Evolutionary conservation across 2,113 vertebrate species (phyloP), one percentile per base, ranked within the genome.

Genomic region (Labrus mixtus): DNA sequence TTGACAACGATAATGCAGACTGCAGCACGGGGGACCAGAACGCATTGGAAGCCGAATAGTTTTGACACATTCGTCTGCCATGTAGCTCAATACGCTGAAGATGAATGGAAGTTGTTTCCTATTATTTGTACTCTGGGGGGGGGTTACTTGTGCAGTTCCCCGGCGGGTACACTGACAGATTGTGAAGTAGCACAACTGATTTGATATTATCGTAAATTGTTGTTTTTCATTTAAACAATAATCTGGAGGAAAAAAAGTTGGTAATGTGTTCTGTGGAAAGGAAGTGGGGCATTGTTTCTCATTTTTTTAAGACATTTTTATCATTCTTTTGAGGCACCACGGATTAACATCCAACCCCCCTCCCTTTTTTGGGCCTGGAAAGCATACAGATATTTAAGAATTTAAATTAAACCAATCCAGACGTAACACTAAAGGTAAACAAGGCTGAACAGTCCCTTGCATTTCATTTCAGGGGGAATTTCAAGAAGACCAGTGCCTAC

Each of bases 1-100:
- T 36, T 87, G 85, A 91, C 87, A 90, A 84, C 77, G 90, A 76
- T 75, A 82, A 88, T 41, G 46, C 66, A 74, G 37, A 64, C 37
- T 17, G 56, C 17, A 45, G 20, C 59, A 20, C 13, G 36, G 29
- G 29, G 64, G 37, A 51, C 39, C 20, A 12, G 43, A 73, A 10
- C 19, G 8, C 48, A 3, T n/a, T 51, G 8, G 43, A 7, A n/a
- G 48, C 9, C 8, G 48, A 51, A 20, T 8, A 9, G 48, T 9
- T 63, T 46, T 63, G 15, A 63, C 41, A 29, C 23, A 13, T 41
- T 39, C 22, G 58, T 57, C 55, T 57, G 25, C 55, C 25, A n/a
- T 36, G 15, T 10, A 33, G 8, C 55, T 36, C 8, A 57, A 57
- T 36, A 33, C 25, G 10, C 4, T 17, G 59, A 23, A 9, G 59